A percentile compares a stretch with the other conserved stretches of the same genome.
Evolutionary conservation across 2,888 invertebrate species (phyloP).

Genomic region (Melieria omissa): DNA sequence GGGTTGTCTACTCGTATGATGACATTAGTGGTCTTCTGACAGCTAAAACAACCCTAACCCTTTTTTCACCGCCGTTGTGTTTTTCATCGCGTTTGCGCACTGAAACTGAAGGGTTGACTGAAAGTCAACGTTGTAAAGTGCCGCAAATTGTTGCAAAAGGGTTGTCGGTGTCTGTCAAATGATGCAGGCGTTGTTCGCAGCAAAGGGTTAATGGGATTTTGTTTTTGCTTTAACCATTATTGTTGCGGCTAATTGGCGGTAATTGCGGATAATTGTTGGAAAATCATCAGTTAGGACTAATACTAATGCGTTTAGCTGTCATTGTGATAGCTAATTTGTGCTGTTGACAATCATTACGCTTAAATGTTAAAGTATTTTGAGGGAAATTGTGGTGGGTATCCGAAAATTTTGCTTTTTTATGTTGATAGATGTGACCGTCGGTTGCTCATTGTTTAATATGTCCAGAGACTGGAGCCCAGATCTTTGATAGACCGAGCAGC

Average conservation of each 20-base stretch:
- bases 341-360: no score
- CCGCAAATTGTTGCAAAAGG: background rate
- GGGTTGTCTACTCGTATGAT: slow-evolving; percentile 1
- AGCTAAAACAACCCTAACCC: slow-evolving; percentile 14
- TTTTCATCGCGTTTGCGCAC: slow-evolving; percentile 10
- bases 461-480: no score
- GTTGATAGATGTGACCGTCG: no score
- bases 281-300: slow-evolving; percentile 12
- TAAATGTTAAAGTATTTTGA: no score
- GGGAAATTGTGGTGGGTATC: no score
- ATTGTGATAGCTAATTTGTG: background rate
- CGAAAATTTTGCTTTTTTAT: no score
- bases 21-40: background rate
- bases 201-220: no score
- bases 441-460: no score
- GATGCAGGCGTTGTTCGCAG: background rate
- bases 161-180: background rate
- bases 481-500: no score
- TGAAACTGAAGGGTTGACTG: slow-evolving; percentile 13
- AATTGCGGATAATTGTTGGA: slow-evolving; percentile 24
- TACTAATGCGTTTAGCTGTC: slow-evolving; percentile 10
- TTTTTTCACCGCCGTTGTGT: background rate
- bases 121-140: no score
- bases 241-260: background rate
- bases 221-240: background rate